Conservation (phyloP, 1,140 invertebrate species). For the Aleiodes sp. region DNA sequence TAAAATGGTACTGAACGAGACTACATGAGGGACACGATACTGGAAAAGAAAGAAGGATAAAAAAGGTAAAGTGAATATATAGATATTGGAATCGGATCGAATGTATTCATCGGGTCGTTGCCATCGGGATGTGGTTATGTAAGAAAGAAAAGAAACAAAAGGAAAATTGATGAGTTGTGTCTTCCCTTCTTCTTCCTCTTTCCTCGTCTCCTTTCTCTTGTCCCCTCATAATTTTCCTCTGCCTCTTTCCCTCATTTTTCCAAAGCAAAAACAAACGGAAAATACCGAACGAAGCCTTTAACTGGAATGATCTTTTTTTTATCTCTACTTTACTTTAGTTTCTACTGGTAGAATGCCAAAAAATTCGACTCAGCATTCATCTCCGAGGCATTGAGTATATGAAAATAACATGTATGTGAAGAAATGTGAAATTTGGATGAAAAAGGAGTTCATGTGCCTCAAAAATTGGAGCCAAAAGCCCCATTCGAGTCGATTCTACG, state of each 20-base stretch:
- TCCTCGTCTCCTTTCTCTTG: not conserved
- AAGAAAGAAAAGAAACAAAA: constrained; percentile 8
- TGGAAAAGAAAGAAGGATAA: not conserved
- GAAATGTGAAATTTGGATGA: not conserved
- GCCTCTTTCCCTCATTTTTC: too few relatives aligned
- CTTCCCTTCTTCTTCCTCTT: not conserved
- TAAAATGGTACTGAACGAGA: constrained; percentile 5
- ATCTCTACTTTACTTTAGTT: too few relatives aligned
- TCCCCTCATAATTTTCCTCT: not conserved
- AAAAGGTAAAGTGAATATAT: not conserved
- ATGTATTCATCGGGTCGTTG: constrained; percentile 8
- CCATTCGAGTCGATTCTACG: too few relatives aligned
- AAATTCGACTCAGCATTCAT: constrained; percentile 1
- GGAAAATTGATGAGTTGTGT: constrained; percentile 6
- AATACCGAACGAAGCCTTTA: not conserved
- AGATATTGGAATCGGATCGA: constrained; percentile 8
- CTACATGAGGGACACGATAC: constrained; percentile 3
- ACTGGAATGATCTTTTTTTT: constrained; percentile 4
- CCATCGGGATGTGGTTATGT: constrained; percentile 7
- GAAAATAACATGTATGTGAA: not conserved
- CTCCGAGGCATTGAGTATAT: not conserved
- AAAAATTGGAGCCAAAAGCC: too few relatives aligned
- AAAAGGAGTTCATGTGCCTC: not conserved
- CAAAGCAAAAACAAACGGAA: too few relatives aligned
- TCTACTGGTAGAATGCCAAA: too few relatives aligned